Evolutionary conservation across 2,888 invertebrate species (phyloP), one percentile per base, ranked within the genome.

Genomic region (Lasioglossum leucozonium): DNA sequence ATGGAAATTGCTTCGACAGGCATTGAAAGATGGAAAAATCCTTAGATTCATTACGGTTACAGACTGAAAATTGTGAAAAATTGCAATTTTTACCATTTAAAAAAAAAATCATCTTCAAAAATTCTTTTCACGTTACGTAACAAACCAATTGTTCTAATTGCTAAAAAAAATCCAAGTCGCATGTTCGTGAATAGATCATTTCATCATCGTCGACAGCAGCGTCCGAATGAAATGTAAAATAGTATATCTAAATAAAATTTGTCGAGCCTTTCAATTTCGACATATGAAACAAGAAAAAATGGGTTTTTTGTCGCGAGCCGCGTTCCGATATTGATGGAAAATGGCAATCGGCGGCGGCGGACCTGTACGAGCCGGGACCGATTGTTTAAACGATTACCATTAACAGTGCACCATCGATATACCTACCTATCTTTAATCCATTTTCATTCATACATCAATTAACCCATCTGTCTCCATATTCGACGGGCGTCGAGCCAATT

Each of bases 341-440:
- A 72, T 22, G 8, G 18, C 77, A 47, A 37, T 77, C 18, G 77
- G 37, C 47, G 16, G 16, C 18, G 77, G 37, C n/a, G 4, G 4
- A n/a, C 22, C 47, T 67, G 4, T 47, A 40, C 26, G 22, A 37
- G 30, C 18, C 51, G 18, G 44, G 71, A 67, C 72, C 77, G 75
- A 84, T 82, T 84, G 82, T 84, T 82, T 74, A 77, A 81, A 51
- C 77, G 44, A 78, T 72, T 65, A 51, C 82, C 65, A 78, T 84
- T 84, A 84, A 84, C 73, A 42, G 22, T 71, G 34, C 55, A 34
- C 72, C 55, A 73, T 77, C 77, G 55, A 75, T 77, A 71, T 80
- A 84, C 67, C 80, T 77, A 84, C 74, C 84, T 80, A 84, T 77
- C 84, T 80, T 84, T 85, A 86, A 86, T 86, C 81, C 78, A 86